Percentiles rank a stretch among this genome's conserved stretches.
Evolutionary conservation across 2,797 vertebrate species (phyloP).

Genomic region (Steatocranus sp.): DNA sequence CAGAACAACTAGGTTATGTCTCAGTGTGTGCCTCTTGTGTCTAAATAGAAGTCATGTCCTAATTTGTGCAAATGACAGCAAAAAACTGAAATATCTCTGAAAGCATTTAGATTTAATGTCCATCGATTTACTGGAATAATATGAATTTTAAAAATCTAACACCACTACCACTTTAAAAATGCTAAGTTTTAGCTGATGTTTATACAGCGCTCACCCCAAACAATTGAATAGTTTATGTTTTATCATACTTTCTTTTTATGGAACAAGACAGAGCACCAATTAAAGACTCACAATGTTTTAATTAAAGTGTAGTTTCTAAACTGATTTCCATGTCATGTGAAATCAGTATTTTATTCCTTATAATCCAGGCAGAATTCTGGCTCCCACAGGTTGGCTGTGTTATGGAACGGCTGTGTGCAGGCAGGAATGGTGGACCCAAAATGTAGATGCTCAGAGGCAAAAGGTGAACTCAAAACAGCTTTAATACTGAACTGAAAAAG

Average conservation of each 20-base stretch:
- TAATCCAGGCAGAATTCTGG: background rate
- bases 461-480: too few species aligned
- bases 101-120: background rate
- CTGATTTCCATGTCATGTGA: background rate
- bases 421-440: too few species aligned
- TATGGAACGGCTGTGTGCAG: too few species aligned
- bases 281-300: background rate
- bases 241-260: background rate
- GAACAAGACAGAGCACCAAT: background rate
- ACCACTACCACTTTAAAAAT: background rate
- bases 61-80: background rate
- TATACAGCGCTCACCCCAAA: background rate
- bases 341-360: background rate
- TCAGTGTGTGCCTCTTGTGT: background rate
- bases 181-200: background rate
- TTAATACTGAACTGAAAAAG: too few species aligned
- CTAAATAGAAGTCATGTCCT: background rate
- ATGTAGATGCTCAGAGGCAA: too few species aligned
- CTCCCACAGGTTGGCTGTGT: background rate
- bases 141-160: background rate
- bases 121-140: background rate
- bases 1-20: background rate
- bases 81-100: background rate
- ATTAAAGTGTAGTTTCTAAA: background rate
- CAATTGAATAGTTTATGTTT: background rate